These are phyloP conservation scores for Caenorhabditis sp. DNA, from an alignment of 2,888 invertebrate genomes.

Conservation along the genomic window DNA sequence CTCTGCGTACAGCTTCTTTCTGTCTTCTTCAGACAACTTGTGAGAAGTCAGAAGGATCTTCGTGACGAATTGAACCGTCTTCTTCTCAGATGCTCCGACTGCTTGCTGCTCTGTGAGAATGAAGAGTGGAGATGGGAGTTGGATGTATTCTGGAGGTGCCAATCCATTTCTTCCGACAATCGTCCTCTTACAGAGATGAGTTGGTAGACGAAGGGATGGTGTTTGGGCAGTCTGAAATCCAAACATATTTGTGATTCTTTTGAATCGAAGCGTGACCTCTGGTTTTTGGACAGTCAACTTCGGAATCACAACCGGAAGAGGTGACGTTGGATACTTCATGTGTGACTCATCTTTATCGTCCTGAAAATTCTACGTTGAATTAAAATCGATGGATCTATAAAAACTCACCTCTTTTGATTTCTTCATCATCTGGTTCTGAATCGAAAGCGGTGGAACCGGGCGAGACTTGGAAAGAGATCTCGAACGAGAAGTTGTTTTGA, in stretches of 20 bases:
- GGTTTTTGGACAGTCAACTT: neutral
- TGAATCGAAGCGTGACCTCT: neutral
- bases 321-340: neutral
- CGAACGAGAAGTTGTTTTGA: neutral
- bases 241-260: neutral
- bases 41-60: slow-evolving; percentile 55
- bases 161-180: slow-evolving; percentile 18
- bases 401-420: slow-evolving; percentile 3
- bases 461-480: slow-evolving; percentile 29
- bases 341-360: too few species aligned
- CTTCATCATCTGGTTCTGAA: neutral
- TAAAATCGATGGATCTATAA: neutral
- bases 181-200: slow-evolving; percentile 15
- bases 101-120: slow-evolving; percentile 62
- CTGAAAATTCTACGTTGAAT: too few species aligned
- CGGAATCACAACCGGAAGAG: neutral
- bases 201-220: slow-evolving; percentile 28
- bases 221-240: slow-evolving; percentile 14
- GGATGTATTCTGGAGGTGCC: slow-evolving; percentile 23
- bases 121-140: slow-evolving; percentile 54
- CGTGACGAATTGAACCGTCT: slow-evolving; percentile 58
- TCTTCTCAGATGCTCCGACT: slow-evolving; percentile 53
- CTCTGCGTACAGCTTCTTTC: slow-evolving; percentile 41
- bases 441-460: neutral
- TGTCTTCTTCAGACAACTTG: slow-evolving; percentile 47